phyloP scores from a whole-genome alignment of 2,113 vertebrate genomes.

The Rattus rattus region DNA sequence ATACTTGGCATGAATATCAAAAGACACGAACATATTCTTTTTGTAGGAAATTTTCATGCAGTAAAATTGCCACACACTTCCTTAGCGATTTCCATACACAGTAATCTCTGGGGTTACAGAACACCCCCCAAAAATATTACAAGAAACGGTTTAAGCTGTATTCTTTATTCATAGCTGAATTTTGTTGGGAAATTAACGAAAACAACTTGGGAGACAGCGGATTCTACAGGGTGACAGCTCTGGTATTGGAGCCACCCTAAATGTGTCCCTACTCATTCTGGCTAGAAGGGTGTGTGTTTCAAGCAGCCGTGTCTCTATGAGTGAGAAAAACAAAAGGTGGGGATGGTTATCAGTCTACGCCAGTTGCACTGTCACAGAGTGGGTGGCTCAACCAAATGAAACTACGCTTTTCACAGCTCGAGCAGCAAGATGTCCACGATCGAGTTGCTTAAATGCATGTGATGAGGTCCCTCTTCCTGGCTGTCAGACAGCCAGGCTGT shows the following conservation, averaged over 20 bases:
- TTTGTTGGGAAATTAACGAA: background rate
- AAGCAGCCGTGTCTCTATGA: background rate
- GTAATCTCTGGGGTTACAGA: background rate
- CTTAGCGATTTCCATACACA: background rate
- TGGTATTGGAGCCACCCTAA: background rate
- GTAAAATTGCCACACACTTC: background rate
- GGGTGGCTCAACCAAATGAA: background rate
- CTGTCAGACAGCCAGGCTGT: background rate
- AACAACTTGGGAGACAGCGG: background rate
- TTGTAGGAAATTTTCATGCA: background rate
- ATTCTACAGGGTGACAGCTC: background rate
- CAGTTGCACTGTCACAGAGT: background rate
- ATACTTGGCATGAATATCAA: background rate
- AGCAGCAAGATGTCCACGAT: background rate
- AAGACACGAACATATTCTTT: constrained; percentile 18
- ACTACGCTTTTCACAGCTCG: background rate
- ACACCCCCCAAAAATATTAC: background rate
- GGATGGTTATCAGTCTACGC: background rate
- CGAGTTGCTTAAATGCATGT: background rate
- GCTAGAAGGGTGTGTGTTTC: background rate
- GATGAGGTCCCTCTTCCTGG: background rate
- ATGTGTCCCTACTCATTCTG: background rate
- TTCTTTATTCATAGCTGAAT: background rate
- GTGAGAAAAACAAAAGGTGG: background rate
- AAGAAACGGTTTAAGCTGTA: background rate